Conservation (phyloP, 2,888 invertebrate species). For the Drosophila neotestacea region DNA sequence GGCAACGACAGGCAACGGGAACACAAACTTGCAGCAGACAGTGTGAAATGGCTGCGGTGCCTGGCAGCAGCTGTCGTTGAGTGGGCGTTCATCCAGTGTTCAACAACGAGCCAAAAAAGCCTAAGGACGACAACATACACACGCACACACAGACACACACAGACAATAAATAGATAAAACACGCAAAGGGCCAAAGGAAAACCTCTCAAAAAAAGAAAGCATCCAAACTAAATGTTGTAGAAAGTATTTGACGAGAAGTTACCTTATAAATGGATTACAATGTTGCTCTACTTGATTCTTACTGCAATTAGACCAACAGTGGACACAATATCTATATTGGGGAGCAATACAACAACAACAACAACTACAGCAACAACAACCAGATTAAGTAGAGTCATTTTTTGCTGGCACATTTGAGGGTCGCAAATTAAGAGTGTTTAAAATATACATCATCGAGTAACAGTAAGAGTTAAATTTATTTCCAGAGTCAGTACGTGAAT, state of each 20-base stretch:
- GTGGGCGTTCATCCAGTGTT: conserved; percentile 57
- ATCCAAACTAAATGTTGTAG: neutral
- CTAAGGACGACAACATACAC: conserved; percentile 57
- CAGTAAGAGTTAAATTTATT: too few species aligned
- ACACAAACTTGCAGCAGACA: conserved; percentile 46
- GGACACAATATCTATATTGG: too few species aligned
- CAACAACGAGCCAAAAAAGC: conserved; percentile 62
- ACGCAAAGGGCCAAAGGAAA: conserved; percentile 26
- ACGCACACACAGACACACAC: conserved; percentile 13
- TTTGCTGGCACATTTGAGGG: too few species aligned
- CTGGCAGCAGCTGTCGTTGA: conserved; percentile 46
- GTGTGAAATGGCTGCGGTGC: conserved; percentile 34
- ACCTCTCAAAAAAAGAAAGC: neutral
- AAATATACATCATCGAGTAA: too few species aligned
- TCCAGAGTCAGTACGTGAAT: too few species aligned
- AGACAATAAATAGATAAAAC: conserved; percentile 16
- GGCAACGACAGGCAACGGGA: conserved; percentile 29
- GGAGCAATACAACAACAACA: too few species aligned
- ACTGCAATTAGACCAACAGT: too few species aligned
- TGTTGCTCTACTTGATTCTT: neutral
- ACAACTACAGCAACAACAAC: too few species aligned
- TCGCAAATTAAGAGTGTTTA: too few species aligned
- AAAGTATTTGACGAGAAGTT: neutral
- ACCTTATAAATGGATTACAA: conserved; percentile 1
- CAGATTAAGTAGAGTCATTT: too few species aligned